phyloP scores from a whole-genome alignment of 2,888 invertebrate genomes.

The Leptogaster cylindrica region DNA sequence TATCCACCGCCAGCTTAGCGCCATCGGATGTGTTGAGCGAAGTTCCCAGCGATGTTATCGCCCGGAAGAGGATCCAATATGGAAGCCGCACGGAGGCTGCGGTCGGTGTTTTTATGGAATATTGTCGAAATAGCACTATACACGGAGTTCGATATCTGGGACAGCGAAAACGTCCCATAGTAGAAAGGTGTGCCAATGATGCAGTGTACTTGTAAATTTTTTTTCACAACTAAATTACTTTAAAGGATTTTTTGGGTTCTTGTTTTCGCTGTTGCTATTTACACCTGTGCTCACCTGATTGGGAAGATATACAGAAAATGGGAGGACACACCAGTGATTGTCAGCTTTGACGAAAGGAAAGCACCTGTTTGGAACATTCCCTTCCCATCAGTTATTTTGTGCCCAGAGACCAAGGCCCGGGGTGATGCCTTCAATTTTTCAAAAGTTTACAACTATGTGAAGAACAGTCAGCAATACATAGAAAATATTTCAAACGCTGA shows the following conservation, averaged over 20 bases:
- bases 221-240: slow-evolving; percentile 30
- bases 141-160: slow-evolving; percentile 66
- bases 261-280: slow-evolving; percentile 67
- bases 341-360: slow-evolving; percentile 37
- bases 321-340: slow-evolving; percentile 39
- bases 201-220: not conserved
- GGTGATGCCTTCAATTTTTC: slow-evolving; percentile 66
- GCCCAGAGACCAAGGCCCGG: slow-evolving; percentile 58
- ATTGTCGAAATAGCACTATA: slow-evolving; percentile 64
- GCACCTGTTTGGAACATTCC: slow-evolving; percentile 33
- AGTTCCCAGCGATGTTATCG: slow-evolving; percentile 21
- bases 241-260: slow-evolving; percentile 71
- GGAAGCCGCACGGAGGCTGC: slow-evolving; percentile 19
- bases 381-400: slow-evolving; percentile 42
- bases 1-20: not conserved
- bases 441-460: slow-evolving; percentile 7
- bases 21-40: slow-evolving; percentile 24
- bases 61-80: slow-evolving; percentile 27
- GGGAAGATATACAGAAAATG: slow-evolving; percentile 36
- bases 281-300: slow-evolving; percentile 50
- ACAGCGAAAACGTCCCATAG: slow-evolving; percentile 62
- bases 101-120: slow-evolving; percentile 63
- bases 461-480: not conserved
- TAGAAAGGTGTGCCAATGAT: slow-evolving; percentile 61
- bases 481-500: slow-evolving; percentile 52